Base-by-base conservation (phyloP, 2,888 invertebrate species). In the Folsomia candida region DNA sequence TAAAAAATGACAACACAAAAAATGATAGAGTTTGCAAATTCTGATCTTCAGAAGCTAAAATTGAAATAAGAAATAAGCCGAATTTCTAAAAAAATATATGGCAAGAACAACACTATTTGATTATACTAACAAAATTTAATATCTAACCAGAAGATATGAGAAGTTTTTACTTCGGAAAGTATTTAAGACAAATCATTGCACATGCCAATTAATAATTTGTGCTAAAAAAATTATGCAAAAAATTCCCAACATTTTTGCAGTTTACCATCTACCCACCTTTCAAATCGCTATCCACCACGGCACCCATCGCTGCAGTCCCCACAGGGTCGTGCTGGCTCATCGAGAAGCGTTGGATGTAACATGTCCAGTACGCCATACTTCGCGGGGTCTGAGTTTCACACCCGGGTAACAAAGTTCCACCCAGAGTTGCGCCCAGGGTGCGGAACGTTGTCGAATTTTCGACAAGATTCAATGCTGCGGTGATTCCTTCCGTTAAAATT, bases 361-460 rank as follows among this genome's bases (percentile, higher is more conserved):
- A 68, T 51, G 59, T 60, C 67, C 67, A 67, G 22, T 70, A 70
- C 18, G 59, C 54, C 14, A 61, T 67, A 62, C 62, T 62, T 20
- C 70, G 61, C 14, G 67, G 67, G 1, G 47, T 47, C 64, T 71
- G 58, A 59, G 71, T 67, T 37, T 73, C 75, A 60, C 75, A 75
- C 0, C 75, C 75, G 0, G 75, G 75, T 61, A 75, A 73, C 29
- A 68, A 68, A 59, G 67, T 67, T 14, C 65, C 68, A 1, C 73
- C 73, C 47, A 75, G 73, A 20, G 69, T 29, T 6, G 75, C 71
- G 22, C 73, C 14, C 18, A 75, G 28, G 47, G 60, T 67, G 11
- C 69, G 69, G 54, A 75, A 75, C 1, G 69, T 65, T 25, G 75
- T 73, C 4, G 75, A 71, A 51, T 73, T 73, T 62, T 75, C 75